Evolutionary conservation across 2,888 invertebrate genomes (phyloP).

Genomic region (Phytoseiulus persimilis): DNA sequence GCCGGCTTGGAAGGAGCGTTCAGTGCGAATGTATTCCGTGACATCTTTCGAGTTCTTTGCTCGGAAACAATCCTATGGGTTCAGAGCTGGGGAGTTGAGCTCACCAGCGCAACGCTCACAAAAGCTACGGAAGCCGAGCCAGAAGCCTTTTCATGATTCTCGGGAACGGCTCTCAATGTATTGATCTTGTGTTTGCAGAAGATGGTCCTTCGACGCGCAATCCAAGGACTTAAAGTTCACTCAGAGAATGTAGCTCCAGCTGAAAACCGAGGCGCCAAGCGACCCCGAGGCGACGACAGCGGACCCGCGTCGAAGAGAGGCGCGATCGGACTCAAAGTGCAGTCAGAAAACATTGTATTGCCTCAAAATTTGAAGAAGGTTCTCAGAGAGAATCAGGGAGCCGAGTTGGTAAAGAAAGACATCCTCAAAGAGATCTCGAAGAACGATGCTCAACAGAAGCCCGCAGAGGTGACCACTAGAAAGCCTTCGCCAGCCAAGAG

Average conservation of each 20-base stretch:
- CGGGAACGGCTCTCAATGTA: no score
- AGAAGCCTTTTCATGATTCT: no score
- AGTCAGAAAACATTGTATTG: background rate
- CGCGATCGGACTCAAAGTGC: background rate
- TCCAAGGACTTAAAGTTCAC: constrained; percentile 16
- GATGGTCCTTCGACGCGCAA: background rate
- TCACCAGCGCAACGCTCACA: no score
- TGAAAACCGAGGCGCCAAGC: constrained; percentile 1
- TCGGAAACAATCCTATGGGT: no score
- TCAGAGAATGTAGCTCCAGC: constrained; percentile 27
- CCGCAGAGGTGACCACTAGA: background rate
- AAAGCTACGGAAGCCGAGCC: no score
- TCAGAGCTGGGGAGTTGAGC: no score
- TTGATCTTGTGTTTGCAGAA: background rate
- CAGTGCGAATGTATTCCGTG: no score
- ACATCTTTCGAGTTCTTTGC: no score
- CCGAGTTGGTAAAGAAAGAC: constrained; percentile 16
- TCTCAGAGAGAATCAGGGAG: constrained; percentile 9
- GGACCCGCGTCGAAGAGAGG: constrained; percentile 1
- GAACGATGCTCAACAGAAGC: background rate
- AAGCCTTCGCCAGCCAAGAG: background rate
- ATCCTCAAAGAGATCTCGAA: constrained; percentile 26
- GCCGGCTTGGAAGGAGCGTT: background rate
- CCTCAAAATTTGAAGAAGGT: background rate
- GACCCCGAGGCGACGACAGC: background rate